These are phyloP conservation scores for Xestia c-nigrum DNA, from an alignment of 2,888 invertebrate species.

Conservation along the genomic window DNA sequence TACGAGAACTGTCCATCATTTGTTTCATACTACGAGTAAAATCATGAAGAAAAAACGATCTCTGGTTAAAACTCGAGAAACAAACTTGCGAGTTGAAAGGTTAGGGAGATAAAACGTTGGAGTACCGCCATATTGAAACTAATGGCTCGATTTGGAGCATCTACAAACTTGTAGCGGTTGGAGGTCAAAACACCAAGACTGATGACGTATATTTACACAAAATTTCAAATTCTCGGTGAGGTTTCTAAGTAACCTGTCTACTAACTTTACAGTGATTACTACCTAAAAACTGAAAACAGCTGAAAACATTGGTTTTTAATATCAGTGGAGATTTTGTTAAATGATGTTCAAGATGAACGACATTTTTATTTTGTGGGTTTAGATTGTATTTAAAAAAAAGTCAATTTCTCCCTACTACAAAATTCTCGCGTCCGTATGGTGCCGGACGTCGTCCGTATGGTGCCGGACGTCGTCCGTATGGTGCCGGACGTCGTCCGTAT, in stretches of 20 bases:
- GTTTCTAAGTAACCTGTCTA: slow-evolving; percentile 3
- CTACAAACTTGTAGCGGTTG: slow-evolving; percentile 54
- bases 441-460: too few relatives aligned
- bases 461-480: too few relatives aligned
- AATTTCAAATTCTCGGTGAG: slow-evolving; percentile 28
- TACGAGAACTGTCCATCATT: background rate
- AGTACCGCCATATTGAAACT: slow-evolving; percentile 51
- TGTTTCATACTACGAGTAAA: background rate
- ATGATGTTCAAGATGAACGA: background rate
- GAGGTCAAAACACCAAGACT: slow-evolving; percentile 32
- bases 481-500: too few relatives aligned
- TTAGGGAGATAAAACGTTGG: slow-evolving; percentile 40
- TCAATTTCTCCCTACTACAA: background rate
- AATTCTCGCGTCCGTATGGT: too few relatives aligned
- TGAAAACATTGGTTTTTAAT: background rate
- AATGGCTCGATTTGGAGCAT: slow-evolving; percentile 52
- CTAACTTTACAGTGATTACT: slow-evolving; percentile 9
- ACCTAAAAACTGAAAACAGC: too few relatives aligned
- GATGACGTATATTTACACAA: slow-evolving; percentile 44
- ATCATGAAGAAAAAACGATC: slow-evolving; percentile 15
- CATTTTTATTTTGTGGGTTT: background rate
- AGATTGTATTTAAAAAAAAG: background rate
- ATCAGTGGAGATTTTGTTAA: background rate
- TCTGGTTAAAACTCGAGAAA: slow-evolving; percentile 13
- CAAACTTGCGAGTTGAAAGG: slow-evolving; percentile 43